Base-by-base conservation (phyloP, 2,888 invertebrate genomes). In the Drosophila prolongata region DNA sequence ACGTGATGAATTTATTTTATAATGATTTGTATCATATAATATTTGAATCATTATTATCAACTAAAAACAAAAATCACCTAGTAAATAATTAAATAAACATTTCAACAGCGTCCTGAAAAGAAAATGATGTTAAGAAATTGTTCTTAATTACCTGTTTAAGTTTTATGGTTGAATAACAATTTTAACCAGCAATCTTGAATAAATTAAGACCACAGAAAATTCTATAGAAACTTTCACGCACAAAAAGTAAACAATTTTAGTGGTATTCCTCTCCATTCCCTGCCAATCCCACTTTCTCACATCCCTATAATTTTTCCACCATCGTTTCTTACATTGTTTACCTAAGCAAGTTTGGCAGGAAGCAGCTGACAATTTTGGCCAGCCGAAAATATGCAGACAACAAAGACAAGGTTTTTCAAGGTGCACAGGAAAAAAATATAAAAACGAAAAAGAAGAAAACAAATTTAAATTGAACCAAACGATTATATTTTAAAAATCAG, bases 381-480 rank as follows among this genome's bases (percentile, higher is more conserved):
- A 57, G 44, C 58, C 58, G 53, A 70, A 66, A 59, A 56, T 65
- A 54, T 54, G 49, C 49, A 64, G 50, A 35, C 53, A 55, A 59
- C 58, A 57, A 47, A 49, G 67, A 43, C 54, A 6, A 30, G 37
- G n/a, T 52, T 52, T 24, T 10, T 37, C 37, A 34, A n/a, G 16
- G 8, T 27, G 6, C 56, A 56, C 56, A 11, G 44, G 4, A 5
- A 11, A 35, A 56, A 56, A 43, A 6, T 27, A 1, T 1, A 30
- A 8, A 30, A 10, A n/a, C 27, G 0, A 14, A 4, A n/a, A 16
- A 16, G 16, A 16, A 1, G 16, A 46, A 6, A 16, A 10, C 3
- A 5, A 19, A 19, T 10, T 19, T 19, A 19, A 19, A 19, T 19
- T 4, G 3, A 38, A 38, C 38, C n/a, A 38, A 38, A 37, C 2